A percentile compares a stretch with the other conserved stretches of the same genome.
Conservation (phyloP, 2,888 invertebrate species). For the Hypselothyrea guttata region DNA sequence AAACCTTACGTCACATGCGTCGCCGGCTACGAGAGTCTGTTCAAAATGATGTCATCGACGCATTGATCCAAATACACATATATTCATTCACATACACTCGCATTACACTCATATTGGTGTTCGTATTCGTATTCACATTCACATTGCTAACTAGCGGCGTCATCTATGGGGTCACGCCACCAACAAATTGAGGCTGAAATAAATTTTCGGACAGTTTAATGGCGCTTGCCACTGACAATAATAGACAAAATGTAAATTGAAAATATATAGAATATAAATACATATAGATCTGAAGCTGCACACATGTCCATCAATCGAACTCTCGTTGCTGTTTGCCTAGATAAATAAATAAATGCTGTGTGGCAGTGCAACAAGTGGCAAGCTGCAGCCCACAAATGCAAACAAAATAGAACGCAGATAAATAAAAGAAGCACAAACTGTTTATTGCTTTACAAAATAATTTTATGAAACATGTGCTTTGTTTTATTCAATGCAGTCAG, state of each 20-base stretch:
- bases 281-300: background rate
- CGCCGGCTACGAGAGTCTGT: slow-evolving; percentile 9
- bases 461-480: slow-evolving; percentile 2
- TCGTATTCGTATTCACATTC: no score
- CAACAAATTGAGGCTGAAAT: slow-evolving; percentile 69
- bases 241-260: slow-evolving; percentile 29
- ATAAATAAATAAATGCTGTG: slow-evolving; percentile 18
- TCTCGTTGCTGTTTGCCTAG: slow-evolving; percentile 17
- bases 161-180: slow-evolving; percentile 66
- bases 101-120: no score
- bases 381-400: slow-evolving; percentile 5
- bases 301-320: background rate
- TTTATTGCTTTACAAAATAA: slow-evolving; percentile 12
- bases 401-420: slow-evolving; percentile 6
- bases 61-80: slow-evolving; percentile 57
- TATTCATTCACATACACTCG: slow-evolving; percentile 2
- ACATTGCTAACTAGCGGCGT: slow-evolving; percentile 31
- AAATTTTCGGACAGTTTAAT: slow-evolving; percentile 62
- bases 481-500: background rate
- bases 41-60: slow-evolving; percentile 66
- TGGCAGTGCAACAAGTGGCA: slow-evolving; percentile 51
- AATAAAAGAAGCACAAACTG: background rate
- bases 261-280: slow-evolving; percentile 9
- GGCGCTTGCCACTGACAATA: slow-evolving; percentile 34
- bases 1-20: slow-evolving; percentile 58